phyloP scores from a whole-genome alignment of 2,113 vertebrate genomes.

The Circaetus gallicus region DNA sequence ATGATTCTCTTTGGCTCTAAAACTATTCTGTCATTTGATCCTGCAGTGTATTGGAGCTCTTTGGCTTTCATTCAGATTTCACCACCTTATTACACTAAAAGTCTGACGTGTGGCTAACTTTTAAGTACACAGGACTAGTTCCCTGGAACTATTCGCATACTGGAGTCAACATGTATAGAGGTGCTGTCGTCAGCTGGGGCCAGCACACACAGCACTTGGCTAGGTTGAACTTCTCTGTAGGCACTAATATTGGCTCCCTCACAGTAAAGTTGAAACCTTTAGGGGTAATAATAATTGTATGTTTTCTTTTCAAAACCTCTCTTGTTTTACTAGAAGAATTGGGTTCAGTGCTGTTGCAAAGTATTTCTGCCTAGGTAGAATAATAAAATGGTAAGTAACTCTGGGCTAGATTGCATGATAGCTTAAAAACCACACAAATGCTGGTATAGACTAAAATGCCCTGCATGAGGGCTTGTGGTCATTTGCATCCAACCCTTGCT shows the following conservation, averaged over 20 bases:
- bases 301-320: neutral
- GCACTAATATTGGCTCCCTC: neutral
- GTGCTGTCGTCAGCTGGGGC: neutral
- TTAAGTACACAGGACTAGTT: neutral
- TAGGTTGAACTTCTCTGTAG: neutral
- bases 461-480: neutral
- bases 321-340: neutral
- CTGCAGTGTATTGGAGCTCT: neutral
- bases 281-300: neutral
- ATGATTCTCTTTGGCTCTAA: neutral
- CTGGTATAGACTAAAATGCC: neutral
- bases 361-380: neutral
- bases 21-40: neutral
- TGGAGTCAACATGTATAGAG: neutral
- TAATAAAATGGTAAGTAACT: neutral
- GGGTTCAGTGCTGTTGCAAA: neutral
- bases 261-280: neutral
- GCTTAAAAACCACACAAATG: neutral
- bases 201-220: neutral
- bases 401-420: neutral
- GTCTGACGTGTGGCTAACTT: neutral
- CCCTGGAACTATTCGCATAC: neutral
- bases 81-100: neutral
- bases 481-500: constrained; percentile 21
- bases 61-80: neutral